These are phyloP conservation scores for Drosophila punjabiensis DNA, from an alignment of 1,140 invertebrate species.

Conservation along the genomic window DNA sequence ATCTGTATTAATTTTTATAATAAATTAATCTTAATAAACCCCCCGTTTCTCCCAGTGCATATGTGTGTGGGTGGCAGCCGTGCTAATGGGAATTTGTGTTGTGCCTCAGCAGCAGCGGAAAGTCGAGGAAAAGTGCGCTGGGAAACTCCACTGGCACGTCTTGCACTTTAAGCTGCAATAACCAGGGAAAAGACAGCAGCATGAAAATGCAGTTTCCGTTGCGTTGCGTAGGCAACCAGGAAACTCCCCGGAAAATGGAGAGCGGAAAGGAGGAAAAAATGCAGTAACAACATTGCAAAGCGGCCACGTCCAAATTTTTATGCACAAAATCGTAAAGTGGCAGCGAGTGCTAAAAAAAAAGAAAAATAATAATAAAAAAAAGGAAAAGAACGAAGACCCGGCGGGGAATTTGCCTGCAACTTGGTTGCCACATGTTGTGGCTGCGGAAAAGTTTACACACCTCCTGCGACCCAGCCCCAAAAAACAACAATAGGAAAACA, in stretches of 20 bases:
- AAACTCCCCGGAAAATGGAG: slow-evolving; percentile 2
- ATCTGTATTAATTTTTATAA: neutral
- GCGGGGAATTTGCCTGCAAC: slow-evolving; percentile 34
- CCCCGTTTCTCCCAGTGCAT: neutral
- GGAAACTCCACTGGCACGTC: slow-evolving; percentile 61
- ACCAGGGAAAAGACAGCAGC: slow-evolving; percentile 44
- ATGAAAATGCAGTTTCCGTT: slow-evolving; percentile 64
- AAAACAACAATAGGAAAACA: neutral
- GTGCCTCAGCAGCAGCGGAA: slow-evolving; percentile 14
- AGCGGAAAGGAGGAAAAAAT: neutral
- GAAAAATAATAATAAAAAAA: neutral
- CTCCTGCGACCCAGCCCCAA: neutral
- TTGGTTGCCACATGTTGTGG: slow-evolving; percentile 69
- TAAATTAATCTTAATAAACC: neutral
- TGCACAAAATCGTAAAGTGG: slow-evolving; percentile 55
- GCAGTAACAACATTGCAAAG: slow-evolving; percentile 51
- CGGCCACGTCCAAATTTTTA: slow-evolving; percentile 64
- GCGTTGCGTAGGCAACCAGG: slow-evolving; percentile 42
- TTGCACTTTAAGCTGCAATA: slow-evolving; percentile 72
- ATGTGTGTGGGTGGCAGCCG: slow-evolving; percentile 25
- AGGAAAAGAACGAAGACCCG: neutral
- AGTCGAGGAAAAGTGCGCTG: neutral
- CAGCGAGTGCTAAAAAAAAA: slow-evolving; percentile 7
- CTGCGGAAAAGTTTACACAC: slow-evolving; percentile 47
- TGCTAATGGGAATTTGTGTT: slow-evolving; percentile 80